These are phyloP conservation scores for Caerostris darwini DNA, from an alignment of 1,140 invertebrate species.

Conservation along the genomic window DNA sequence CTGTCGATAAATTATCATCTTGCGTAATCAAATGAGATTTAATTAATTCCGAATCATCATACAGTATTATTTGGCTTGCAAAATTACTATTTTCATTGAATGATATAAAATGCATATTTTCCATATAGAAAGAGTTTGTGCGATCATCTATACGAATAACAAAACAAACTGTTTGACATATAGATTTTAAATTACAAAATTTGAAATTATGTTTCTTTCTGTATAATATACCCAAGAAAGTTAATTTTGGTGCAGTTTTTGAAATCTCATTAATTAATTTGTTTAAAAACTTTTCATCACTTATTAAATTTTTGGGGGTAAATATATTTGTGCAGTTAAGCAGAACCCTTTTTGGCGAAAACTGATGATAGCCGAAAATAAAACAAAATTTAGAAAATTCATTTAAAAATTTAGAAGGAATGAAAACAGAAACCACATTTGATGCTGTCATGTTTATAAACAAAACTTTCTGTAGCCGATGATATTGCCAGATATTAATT, in stretches of 20 bases:
- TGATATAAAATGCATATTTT: slow-evolving; percentile 43
- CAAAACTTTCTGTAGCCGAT: too few relatives aligned
- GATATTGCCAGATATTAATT: neutral
- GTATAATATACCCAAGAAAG: slow-evolving; percentile 52
- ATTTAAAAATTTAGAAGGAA: slow-evolving; percentile 8
- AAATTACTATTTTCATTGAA: neutral
- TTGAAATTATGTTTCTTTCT: neutral
- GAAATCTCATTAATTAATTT: neutral
- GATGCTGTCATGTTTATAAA: neutral
- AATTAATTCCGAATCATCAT: slow-evolving; percentile 27
- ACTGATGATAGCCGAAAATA: slow-evolving; percentile 18
- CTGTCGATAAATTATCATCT: neutral
- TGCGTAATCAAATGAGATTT: slow-evolving; percentile 1
- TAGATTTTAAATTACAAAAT: neutral
- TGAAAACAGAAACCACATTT: slow-evolving; percentile 33
- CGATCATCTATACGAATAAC: slow-evolving; percentile 7
- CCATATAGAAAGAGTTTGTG: slow-evolving; percentile 23
- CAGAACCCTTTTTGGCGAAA: neutral
- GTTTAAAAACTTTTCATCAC: neutral
- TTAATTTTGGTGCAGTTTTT: neutral
- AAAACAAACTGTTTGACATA: neutral
- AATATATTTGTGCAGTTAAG: slow-evolving; percentile 8
- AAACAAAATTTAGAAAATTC: neutral
- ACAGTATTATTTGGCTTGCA: slow-evolving; percentile 42
- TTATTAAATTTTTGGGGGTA: neutral